Percentiles rank a stretch among this genome's conserved stretches.
Evolutionary conservation across 2,888 invertebrate species (phyloP).

Genomic region (Acrocera orbiculus): DNA sequence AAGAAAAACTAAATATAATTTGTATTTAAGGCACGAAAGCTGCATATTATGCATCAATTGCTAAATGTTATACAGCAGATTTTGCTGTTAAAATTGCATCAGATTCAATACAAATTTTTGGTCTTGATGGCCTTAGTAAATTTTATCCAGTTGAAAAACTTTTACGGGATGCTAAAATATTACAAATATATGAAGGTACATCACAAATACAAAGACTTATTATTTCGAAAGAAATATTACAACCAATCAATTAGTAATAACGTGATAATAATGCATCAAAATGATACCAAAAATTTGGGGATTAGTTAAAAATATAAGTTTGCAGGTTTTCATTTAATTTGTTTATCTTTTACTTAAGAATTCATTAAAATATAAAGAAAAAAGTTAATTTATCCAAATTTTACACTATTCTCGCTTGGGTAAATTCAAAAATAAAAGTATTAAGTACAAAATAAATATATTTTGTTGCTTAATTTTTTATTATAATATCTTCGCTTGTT

Average conservation of each 20-base stretch:
- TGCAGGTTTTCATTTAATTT: too few relatives aligned
- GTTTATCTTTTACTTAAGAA: too few relatives aligned
- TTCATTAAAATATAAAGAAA: too few relatives aligned
- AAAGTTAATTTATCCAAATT: too few relatives aligned
- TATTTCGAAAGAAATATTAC: conserved; percentile 50
- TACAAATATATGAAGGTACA: conserved; percentile 89
- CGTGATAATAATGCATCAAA: too few relatives aligned
- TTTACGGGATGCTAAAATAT: conserved; percentile 92
- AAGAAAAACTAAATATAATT: background rate
- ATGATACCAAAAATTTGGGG: too few relatives aligned
- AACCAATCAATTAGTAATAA: background rate
- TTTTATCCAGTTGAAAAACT: conserved; percentile 93
- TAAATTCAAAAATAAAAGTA: too few relatives aligned
- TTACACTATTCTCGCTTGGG: too few relatives aligned
- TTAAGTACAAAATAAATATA: too few relatives aligned
- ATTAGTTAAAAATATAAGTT: too few relatives aligned
- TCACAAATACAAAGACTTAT: conserved; percentile 83
- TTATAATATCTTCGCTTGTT: too few relatives aligned
- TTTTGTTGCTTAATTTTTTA: too few relatives aligned
- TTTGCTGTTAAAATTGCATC: conserved; percentile 75
- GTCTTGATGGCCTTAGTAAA: conserved; percentile 82
- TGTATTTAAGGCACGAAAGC: conserved; percentile 44
- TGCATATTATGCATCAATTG: conserved; percentile 69
- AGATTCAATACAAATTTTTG: conserved; percentile 82
- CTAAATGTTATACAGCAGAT: conserved; percentile 74